Conservation (phyloP, 2,113 vertebrate genomes). For the Australoheros scitulus region DNA sequence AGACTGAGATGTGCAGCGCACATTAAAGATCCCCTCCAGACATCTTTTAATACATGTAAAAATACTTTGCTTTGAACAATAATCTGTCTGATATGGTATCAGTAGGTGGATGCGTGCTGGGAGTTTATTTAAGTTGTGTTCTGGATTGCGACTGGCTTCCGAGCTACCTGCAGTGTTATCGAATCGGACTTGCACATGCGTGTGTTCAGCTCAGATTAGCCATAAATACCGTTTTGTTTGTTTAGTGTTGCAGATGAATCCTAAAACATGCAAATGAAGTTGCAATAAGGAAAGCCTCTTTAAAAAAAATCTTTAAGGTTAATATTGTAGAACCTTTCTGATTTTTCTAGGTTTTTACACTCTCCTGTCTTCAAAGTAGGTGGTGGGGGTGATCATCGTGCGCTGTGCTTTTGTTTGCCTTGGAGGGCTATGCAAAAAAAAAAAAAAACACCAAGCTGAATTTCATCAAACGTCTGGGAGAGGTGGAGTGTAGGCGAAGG, state of each 20-base stretch:
- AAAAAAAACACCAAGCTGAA: background rate
- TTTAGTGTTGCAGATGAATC: background rate
- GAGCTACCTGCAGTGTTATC: background rate
- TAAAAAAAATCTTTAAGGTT: background rate
- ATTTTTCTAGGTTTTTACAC: no score
- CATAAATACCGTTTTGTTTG: no score
- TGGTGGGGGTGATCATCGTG: background rate
- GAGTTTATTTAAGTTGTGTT: constrained; percentile 2
- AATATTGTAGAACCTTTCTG: background rate
- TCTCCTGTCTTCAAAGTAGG: background rate
- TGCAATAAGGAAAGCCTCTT: background rate
- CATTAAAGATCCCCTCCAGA: constrained; percentile 38
- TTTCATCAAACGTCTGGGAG: background rate
- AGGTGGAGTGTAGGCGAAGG: background rate
- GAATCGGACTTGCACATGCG: background rate
- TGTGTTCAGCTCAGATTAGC: background rate
- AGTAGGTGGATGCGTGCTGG: background rate
- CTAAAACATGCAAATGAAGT: background rate
- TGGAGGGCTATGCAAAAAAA: background rate
- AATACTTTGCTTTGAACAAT: constrained; percentile 28
- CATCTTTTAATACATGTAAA: constrained; percentile 32
- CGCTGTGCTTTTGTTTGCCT: background rate
- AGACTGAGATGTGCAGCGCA: constrained; percentile 26
- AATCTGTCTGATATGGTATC: constrained; percentile 9
- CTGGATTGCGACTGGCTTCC: background rate